Percentiles rank a stretch among this genome's conserved stretches.
Evolutionary conservation across 1,140 invertebrate genomes (phyloP).

Genomic region (Apocrypta bakeri): DNA sequence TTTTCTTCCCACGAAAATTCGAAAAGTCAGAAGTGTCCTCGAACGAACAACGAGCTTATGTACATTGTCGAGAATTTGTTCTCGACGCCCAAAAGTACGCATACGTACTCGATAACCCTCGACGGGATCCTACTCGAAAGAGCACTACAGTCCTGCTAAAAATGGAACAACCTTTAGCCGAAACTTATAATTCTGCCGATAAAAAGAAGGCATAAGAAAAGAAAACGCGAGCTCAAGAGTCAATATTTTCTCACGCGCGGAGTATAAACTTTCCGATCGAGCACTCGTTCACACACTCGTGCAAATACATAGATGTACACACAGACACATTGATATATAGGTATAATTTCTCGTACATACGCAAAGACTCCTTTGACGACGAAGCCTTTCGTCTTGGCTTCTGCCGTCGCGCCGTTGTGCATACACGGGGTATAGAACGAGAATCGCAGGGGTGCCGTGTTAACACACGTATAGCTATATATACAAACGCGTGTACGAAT

Average conservation of each 20-base stretch:
- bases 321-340: not conserved
- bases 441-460: too few relatives aligned
- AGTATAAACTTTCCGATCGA: constrained; percentile 7
- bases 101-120: not conserved
- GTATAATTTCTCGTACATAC: not conserved
- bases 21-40: not conserved
- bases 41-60: not conserved
- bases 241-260: constrained; percentile 50
- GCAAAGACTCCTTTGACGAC: not conserved
- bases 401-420: not conserved
- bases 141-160: not conserved
- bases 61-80: not conserved
- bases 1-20: not conserved
- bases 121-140: not conserved
- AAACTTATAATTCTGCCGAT: not conserved
- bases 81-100: not conserved
- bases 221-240: constrained; percentile 37
- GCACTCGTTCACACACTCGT: not conserved
- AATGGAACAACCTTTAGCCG: not conserved
- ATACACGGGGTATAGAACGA: too few relatives aligned
- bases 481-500: not conserved
- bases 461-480: too few relatives aligned
- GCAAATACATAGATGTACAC: not conserved
- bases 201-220: constrained; percentile 20
- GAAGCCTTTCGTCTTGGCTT: constrained; percentile 20